Percentiles rank a stretch among this genome's conserved stretches.
phyloP scores from a whole-genome alignment of 2,113 vertebrate species.

The Pteruthius melanotis region DNA sequence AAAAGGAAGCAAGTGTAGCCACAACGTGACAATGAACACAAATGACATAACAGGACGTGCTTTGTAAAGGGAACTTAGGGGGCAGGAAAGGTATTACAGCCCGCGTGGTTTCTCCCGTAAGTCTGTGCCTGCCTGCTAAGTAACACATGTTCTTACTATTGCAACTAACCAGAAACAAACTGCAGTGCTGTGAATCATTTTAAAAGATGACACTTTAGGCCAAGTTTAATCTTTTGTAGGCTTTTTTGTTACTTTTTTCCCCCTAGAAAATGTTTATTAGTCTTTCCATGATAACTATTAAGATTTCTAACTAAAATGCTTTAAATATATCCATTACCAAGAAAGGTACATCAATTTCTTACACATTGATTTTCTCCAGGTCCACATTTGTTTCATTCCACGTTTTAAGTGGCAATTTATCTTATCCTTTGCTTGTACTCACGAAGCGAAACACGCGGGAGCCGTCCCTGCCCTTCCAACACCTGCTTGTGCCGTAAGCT shows the following conservation, averaged over 20 bases:
- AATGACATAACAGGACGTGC: fast-evolving
- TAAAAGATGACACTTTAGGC: not conserved
- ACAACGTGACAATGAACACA: not conserved
- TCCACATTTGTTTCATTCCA: no score
- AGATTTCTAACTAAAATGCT: not conserved
- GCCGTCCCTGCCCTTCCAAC: fast-evolving
- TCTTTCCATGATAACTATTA: not conserved
- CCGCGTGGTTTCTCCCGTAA: not conserved
- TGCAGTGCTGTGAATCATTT: fast-evolving
- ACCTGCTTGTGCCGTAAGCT: fast-evolving
- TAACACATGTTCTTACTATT: not conserved
- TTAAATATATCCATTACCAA: not conserved
- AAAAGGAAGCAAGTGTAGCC: not conserved
- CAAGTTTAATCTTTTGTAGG: not conserved
- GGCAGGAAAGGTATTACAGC: not conserved
- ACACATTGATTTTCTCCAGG: not conserved
- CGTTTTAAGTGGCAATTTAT: fast-evolving
- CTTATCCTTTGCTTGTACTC: no score
- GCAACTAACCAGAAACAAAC: not conserved
- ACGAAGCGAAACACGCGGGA: fast-evolving
- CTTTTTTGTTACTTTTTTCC: not conserved
- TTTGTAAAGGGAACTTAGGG: fast-evolving
- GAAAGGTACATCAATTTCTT: not conserved
- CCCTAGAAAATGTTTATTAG: not conserved
- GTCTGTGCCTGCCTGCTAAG: not conserved